phyloP scores from a whole-genome alignment of 1,140 invertebrate genomes.

The Asbolus verrucosus region DNA sequence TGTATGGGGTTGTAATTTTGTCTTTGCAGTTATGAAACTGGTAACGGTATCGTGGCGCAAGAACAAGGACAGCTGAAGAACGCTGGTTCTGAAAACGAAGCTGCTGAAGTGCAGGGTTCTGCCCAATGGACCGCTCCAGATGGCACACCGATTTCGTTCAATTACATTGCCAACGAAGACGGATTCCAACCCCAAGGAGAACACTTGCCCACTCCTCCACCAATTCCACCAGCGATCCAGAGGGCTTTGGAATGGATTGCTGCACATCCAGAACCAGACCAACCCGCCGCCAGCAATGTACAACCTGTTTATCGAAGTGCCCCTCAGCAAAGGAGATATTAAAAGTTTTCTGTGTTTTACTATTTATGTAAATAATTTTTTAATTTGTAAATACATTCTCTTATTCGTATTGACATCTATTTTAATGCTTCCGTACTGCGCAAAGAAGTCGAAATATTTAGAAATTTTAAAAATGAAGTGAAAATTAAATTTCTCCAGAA shows the following conservation, averaged over 20 bases:
- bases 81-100: conserved; percentile 56
- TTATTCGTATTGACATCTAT: not conserved
- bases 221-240: conserved; percentile 62
- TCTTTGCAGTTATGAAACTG: conserved; percentile 73
- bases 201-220: conserved; percentile 69
- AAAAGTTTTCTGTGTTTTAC: conserved; percentile 8
- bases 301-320: conserved; percentile 24
- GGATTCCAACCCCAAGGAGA: conserved; percentile 70
- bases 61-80: conserved; percentile 74
- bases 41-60: conserved; percentile 75
- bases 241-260: conserved; percentile 63
- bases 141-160: conserved; percentile 67
- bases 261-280: conserved; percentile 57
- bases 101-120: conserved; percentile 60
- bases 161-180: conserved; percentile 71
- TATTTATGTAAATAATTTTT: conserved; percentile 40
- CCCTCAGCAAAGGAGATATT: conserved; percentile 29
- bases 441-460: no score
- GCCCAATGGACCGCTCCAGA: conserved; percentile 70
- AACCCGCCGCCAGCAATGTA: conserved; percentile 34
- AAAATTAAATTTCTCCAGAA: no score
- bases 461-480: no score
- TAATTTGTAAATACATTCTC: conserved; percentile 34
- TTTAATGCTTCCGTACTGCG: no score
- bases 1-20: not conserved